Evolutionary conservation across 2,797 vertebrate species (phyloP), one percentile per base, ranked within the genome.

Genomic region (Malurus splendens): DNA sequence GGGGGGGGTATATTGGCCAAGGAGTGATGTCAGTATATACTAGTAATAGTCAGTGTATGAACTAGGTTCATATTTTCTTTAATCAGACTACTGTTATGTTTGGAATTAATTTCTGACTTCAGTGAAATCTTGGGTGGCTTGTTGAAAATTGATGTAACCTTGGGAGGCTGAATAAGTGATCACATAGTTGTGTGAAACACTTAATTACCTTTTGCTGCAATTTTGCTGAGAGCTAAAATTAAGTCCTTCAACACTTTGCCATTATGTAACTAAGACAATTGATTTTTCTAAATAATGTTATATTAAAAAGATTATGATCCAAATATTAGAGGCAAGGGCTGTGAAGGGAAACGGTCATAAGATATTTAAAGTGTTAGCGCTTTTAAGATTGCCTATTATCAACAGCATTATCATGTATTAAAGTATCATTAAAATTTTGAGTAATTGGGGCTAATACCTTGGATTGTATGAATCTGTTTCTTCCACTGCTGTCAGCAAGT

Each of bases 201-300:
- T 95, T 97, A 97, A 97, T 97, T 97, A 96, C 95, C 96, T 97
- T 97, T 95, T 89, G 95, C 90, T 36, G 93, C 95, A 93, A 51
- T 97, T 97, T 96, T 96, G 94, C 96, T 96, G 95, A 97, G 95
- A 84, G 79, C 93, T 96, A 95, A 97, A 97, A 97, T 97, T 96
- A 97, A 97, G 96, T 95, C 94, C 93, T 96, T 96, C 87, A 94
- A 90, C 92, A 96, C 78, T 95, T 96, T 89, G 94, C 95, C 96
- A 94, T 97, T 97, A 97, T 96, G 71, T 96, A 97, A 97, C 91
- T 86, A 96, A 97, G 97, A 96, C 96, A 97, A 97, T 97, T 97
- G 96, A 97, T 97, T 96, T 97, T 97, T 95, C 95, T 97, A 97
- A 97, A 97, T 97, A 97, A 96, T 96, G 93, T 97, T 96, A 94